Evolutionary conservation across 2,888 invertebrate species (phyloP).

Genomic region (Drosophila merina): DNA sequence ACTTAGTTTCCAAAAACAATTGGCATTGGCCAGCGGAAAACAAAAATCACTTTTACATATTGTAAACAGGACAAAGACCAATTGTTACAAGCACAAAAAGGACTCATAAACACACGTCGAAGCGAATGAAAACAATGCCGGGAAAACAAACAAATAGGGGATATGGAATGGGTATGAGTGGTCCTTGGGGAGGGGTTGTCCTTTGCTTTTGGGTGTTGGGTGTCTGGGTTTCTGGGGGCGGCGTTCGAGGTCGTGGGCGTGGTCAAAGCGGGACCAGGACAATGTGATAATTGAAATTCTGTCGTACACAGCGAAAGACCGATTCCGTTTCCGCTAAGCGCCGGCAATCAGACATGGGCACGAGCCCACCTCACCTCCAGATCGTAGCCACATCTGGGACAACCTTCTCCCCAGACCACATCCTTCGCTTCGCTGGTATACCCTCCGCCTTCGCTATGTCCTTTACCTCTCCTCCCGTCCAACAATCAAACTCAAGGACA

Average conservation of each 20-base stretch:
- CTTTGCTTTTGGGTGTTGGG: not conserved
- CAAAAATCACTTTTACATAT: constrained; percentile 50
- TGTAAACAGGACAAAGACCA: constrained; percentile 67
- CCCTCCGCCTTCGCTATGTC: not conserved
- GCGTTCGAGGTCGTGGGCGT: not conserved
- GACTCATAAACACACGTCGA: constrained; percentile 35
- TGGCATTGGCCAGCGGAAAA: not conserved
- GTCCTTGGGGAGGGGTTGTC: constrained; percentile 6
- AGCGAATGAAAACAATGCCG: constrained; percentile 35
- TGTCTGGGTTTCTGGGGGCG: not conserved
- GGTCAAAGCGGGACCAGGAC: constrained; percentile 7
- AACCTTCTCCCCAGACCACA: not conserved
- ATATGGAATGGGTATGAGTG: constrained; percentile 14
- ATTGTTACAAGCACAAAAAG: constrained; percentile 57
- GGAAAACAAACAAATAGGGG: constrained; percentile 44
- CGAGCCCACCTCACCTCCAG: constrained; percentile 28
- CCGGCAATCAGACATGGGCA: constrained; percentile 59
- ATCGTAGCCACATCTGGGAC: constrained; percentile 1
- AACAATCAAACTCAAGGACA: constrained; percentile 63
- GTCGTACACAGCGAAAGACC: constrained; percentile 45
- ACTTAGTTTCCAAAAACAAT: constrained; percentile 24
- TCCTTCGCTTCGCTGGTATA: not conserved
- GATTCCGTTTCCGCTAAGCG: constrained; percentile 64
- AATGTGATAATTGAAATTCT: constrained; percentile 66
- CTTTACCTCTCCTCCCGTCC: not conserved